Base-by-base conservation (phyloP, 2,797 vertebrate genomes). In the Enteromius anoplus region DNA sequence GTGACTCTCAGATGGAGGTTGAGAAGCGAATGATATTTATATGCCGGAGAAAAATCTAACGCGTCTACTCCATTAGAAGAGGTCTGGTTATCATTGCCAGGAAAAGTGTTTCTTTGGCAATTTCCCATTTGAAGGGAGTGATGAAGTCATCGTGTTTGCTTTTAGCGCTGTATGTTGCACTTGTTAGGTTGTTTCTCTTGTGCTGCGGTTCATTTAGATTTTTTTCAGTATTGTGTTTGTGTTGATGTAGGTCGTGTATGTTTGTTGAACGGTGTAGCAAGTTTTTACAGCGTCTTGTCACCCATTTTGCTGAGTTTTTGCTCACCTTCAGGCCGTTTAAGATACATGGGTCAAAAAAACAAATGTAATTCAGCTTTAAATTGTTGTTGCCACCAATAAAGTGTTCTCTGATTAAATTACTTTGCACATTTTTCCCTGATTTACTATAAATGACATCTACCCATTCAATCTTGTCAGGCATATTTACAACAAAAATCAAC, bases 51-150 rank as follows among this genome's bases (percentile, higher is more conserved):
- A 17, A 49, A 40, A 76, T 19, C 34, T 78, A 66, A 70, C 15
- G 3, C 37, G 55, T 29, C 72, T 68, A 23, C 29, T 78, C 82
- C 82, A 78, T 83, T 78, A 83, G 66, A 62, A 78, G 19, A 29
- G 49, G 75, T 49, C 82, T 71, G 81, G 65, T 66, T 51, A 66
- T 82, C 62, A 26, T 26, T 66, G 60, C 69, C 80, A 34, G 80
- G 32, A 73, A 75, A 47, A 53, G 34, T 0, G 47, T 32, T 82
- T 53, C 34, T 76, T 42, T 32, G 14, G 4, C 62, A 15, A 40
- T 66, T 37, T 21, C 19, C 23, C 6, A 49, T 76, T 66, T 76
- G 60, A 23, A 81, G 4, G 10, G 47, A 53, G 32, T 17, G 21
- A 73, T 64, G 42, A 47, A 29, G 51, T 71, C 51, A 26, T 55